These are phyloP conservation scores for Parnassius orleans DNA, from an alignment of 2,888 invertebrate genomes.

Conservation along the genomic window DNA sequence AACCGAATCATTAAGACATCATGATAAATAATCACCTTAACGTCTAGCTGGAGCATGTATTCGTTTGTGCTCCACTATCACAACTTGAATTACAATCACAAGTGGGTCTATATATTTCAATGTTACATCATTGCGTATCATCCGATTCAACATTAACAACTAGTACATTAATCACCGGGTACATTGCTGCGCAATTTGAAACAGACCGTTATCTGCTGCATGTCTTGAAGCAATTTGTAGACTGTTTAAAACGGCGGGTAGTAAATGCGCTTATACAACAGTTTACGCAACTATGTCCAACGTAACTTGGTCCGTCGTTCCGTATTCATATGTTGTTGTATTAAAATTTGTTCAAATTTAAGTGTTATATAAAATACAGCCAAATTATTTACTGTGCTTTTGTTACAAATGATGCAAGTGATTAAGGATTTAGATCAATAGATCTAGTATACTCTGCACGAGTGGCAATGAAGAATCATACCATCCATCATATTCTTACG, in stretches of 20 bases:
- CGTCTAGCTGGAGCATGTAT: constrained; percentile 2
- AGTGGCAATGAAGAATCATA: too few species aligned
- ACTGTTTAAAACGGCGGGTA: constrained; percentile 32
- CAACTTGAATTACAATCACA: constrained; percentile 1
- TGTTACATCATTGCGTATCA: constrained; percentile 18
- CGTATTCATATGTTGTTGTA: background rate
- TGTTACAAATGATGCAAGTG: too few species aligned
- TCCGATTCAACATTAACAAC: constrained; percentile 18
- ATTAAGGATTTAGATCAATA: too few species aligned
- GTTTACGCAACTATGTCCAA: constrained; percentile 33
- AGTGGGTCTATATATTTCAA: constrained; percentile 1
- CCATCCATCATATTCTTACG: too few species aligned
- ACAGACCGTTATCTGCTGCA: constrained; percentile 23
- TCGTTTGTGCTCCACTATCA: background rate
- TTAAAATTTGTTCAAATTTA: too few species aligned
- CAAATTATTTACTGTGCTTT: too few species aligned
- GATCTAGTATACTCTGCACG: too few species aligned
- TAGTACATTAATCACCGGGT: constrained; percentile 22
- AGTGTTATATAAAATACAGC: too few species aligned
- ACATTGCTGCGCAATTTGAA: constrained; percentile 19
- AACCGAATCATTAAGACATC: constrained; percentile 11
- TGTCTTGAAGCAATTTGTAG: constrained; percentile 33
- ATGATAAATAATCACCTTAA: constrained; percentile 3
- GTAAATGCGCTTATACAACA: constrained; percentile 35
- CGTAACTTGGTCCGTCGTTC: constrained; percentile 28